Evolutionary conservation across 2,888 invertebrate species (phyloP), one percentile per base, ranked within the genome.

Genomic region (Thereva unica): DNA sequence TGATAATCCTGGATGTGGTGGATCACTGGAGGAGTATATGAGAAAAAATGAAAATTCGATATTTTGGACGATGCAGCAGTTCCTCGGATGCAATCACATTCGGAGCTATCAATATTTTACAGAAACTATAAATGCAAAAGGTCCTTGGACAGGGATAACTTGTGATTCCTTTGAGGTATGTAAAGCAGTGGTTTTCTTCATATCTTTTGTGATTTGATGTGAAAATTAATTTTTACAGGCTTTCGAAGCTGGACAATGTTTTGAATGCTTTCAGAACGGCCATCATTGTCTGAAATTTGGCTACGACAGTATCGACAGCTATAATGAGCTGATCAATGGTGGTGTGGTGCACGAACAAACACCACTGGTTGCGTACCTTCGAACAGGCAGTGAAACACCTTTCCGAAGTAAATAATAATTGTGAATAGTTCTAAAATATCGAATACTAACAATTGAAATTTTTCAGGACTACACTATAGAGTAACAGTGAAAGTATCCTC

Each of bases 41-140:
- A 84, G 85, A 67, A 77, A 72, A 69, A 82, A 84, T 63, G 86
- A 87, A 72, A 84, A 85, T 44, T 86, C 88, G 50, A 82, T 89
- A 64, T 83, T 89, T 69, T 78, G 83, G 71, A 89, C 87, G 83
- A 78, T 81, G 75, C 78, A 78, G 68, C 75, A 80, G 70, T 80
- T 81, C 70, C 69, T 96, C 12, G 89, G 92, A 37, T 97, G 96
- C 78, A 92, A 93, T 79, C 96, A 97, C 77, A 86, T 94, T 67
- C 83, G 95, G 59, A 91, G 93, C 70, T 88, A 92, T 76, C 88
- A 91, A 73, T 89, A 87, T 76, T 95, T 92, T 77, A 89, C 86
- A 0, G 95, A 95, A 79, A 93, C 92, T 72, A 88, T 96, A 56
- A 87, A 89, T 69, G 85, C 89, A 0, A 79, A 83, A 9, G 95